Base-by-base conservation (phyloP, 2,888 invertebrate species). In the Altica lythri region DNA sequence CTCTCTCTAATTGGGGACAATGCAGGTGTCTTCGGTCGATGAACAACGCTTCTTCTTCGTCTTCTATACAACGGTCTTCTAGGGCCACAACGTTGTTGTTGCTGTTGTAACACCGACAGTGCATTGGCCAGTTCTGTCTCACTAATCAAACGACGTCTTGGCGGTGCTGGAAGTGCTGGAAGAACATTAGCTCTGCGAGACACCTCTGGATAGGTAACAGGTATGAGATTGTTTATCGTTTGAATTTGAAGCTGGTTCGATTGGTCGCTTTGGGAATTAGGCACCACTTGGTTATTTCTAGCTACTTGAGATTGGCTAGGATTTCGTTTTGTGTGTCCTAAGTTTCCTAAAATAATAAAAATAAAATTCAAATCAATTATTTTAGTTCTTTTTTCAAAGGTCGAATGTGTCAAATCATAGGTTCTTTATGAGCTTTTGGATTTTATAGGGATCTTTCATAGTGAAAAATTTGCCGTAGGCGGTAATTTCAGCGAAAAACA, bases 1-100 rank as follows among this genome's bases (percentile, higher is more conserved):
- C 86, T 85, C 67, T 88, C 87, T 54, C 85, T 82, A 48, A 88
- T 88, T 19, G 87, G 87, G 48, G 86, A 86, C 52, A 88, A 73
- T 25, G 82, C 80, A 25, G 83, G 82, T 19, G 82, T 76, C 61
- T 77, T 77, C 13, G 74, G 73, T 35, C 75, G 68, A 55, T 74
- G 73, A 44, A 69, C 70, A 2, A 69, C 70, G 47, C 70, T 72
- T 34, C 75, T 68, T 60, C 73, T 66, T 55, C 74, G 62, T 13
- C 63, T 51, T 8, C 57, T 47, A 40, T 60, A 57, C 10, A 63
- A 55, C 5, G 64, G 61, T 12, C 67, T 62, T n/a, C 66, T 58
- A 8, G 63, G 53, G 5, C 60, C 59, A 50, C 63, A 60, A 38
- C 70, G 69, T 48, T 68, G 68, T 48, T 72, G 72, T 49, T 73